Percentiles rank a stretch among this genome's conserved stretches.
phyloP scores from a whole-genome alignment of 2,113 vertebrate species.

The Phyllostomus discolor region DNA sequence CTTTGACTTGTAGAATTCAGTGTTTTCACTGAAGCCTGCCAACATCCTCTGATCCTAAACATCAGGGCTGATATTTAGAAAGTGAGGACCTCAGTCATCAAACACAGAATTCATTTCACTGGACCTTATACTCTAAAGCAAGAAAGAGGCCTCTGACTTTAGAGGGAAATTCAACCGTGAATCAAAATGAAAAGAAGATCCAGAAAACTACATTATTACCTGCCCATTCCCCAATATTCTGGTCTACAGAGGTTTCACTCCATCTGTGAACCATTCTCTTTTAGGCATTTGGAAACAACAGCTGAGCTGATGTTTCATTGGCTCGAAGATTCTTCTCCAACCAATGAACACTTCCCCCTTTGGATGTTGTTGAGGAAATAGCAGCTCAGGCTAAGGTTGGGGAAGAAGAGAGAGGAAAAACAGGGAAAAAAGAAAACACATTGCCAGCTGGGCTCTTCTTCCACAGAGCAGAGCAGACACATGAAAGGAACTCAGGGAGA shows the following conservation, averaged over 20 bases:
- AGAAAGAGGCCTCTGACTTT: conserved; percentile 2
- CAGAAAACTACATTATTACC: conserved; percentile 1
- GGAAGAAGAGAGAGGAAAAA: conserved; percentile 25
- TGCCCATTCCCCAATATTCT: conserved; percentile 47
- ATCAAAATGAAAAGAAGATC: conserved; percentile 36
- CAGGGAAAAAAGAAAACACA: conserved; percentile 6
- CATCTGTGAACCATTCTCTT: conserved; percentile 55
- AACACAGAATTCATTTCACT: conserved; percentile 30
- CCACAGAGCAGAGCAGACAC: background rate
- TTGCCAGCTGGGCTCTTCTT: background rate
- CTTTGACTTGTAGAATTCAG: background rate
- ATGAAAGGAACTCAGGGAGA: background rate
- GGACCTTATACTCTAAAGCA: background rate
- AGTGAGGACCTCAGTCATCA: background rate
- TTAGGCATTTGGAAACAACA: conserved; percentile 60
- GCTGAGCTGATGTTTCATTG: conserved; percentile 61
- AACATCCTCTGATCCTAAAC: background rate
- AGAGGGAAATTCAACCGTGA: conserved; percentile 40
- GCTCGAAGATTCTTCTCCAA: conserved; percentile 57
- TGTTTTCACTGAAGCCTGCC: background rate
- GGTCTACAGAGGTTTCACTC: conserved; percentile 39
- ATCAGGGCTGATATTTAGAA: conserved; percentile 29
- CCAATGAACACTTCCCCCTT: conserved; percentile 57
- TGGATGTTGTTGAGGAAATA: conserved; percentile 63
- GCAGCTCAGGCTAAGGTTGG: conserved; percentile 45